Evolutionary conservation across 2,113 vertebrate genomes (phyloP), one percentile per base, ranked within the genome.

Genomic region (Grammomys surdaster): DNA sequence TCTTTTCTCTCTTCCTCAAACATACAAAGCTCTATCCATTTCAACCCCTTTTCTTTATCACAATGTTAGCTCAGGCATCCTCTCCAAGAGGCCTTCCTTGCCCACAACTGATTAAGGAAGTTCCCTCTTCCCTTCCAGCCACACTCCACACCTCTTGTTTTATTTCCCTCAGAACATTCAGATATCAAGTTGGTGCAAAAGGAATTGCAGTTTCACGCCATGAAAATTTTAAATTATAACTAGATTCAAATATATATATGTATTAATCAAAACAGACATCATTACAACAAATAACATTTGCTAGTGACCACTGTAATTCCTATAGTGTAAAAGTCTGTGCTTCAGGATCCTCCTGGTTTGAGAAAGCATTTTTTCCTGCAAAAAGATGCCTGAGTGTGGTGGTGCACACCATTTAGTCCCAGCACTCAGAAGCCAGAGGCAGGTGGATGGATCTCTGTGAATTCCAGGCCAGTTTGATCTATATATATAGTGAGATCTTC

Each of bases 91-190:
- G 17, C 65, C 46, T 75, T 94, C 91, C 28, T 65, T 84, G 60
- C 33, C 72, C 26, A 51, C 14, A 40, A 20, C 7, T 40, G 11
- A 33, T 54, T 72, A 85, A 84, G 58, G 56, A 82, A 63, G 58
- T 14, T 70, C 26, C 19, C 24, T 63, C 19, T 12, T 22, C 40
- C 43, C 72, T 65, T 40, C 33, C 58, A n/a, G 58, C n/a, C 82
- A 73, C 60, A 65, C 60, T 67, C 3, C 3, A 51, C 17, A 7
- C 12, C 7, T 19, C 43, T 91, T 13, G 17, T 73, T 93, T 88
- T 91, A 22, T 73, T 92, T 92, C 60, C 81, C 92, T 88, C 65
- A 7, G 60, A 93, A 86, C 54, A 89, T 33, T n/a, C 7, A 24
- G 73, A 13, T 90, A 33, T 85, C 67, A 67, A 46, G 22, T 48